These are phyloP conservation scores for Potamilus streckersoni DNA, from an alignment of 1,140 invertebrate species.

Conservation along the genomic window DNA sequence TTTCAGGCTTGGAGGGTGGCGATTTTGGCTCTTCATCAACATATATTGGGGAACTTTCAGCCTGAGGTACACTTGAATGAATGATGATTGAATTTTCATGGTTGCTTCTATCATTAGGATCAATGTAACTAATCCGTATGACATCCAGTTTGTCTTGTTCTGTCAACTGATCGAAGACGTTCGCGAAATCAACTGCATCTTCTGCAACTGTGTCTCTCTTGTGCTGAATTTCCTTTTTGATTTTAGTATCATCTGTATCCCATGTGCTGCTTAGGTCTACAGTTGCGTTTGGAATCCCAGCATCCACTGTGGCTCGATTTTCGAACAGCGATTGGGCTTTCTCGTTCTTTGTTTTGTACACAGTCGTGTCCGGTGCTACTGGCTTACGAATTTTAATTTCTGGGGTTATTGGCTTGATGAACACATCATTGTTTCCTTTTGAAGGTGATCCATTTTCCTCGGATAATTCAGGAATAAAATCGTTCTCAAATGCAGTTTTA, in stretches of 20 bases:
- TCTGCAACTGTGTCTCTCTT: not conserved
- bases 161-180: conserved; percentile 40
- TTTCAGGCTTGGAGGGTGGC: conserved; percentile 45
- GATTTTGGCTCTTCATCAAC: conserved; percentile 29
- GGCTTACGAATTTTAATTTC: too few species aligned
- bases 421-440: too few species aligned
- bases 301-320: not conserved
- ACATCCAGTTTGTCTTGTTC: conserved; percentile 49
- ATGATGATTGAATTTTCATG: conserved; percentile 6
- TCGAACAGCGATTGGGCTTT: too few species aligned
- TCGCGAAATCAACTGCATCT: conserved; percentile 18
- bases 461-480: not conserved
- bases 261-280: conserved; percentile 5
- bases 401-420: too few species aligned
- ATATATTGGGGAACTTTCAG: not conserved
- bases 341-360: too few species aligned
- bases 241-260: not conserved
- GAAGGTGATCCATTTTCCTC: conserved; percentile 2
- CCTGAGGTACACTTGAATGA: not conserved
- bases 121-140: conserved; percentile 45
- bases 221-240: conserved; percentile 1
- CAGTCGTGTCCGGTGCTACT: too few species aligned
- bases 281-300: conserved; percentile 6
- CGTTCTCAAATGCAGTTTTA: not conserved
- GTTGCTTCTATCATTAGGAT: conserved; percentile 30